Evolutionary conservation across 2,797 vertebrate species (phyloP).

Genomic region (Manis crassicaudata): DNA sequence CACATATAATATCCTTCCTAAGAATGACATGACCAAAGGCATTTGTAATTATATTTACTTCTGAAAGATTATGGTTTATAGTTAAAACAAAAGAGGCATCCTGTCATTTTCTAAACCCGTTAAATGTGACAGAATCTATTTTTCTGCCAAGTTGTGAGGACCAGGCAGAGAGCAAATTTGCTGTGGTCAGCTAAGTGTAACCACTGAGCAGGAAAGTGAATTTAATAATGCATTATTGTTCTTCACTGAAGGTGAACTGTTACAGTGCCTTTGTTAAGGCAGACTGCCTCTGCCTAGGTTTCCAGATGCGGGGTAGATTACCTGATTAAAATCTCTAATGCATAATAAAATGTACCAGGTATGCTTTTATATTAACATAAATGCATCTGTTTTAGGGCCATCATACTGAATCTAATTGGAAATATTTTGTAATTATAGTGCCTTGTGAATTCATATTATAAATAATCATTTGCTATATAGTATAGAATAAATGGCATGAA

Average conservation of each 20-base stretch:
- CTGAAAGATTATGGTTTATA: slow-evolving; percentile 94
- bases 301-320: slow-evolving; percentile 89
- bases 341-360: slow-evolving; percentile 88
- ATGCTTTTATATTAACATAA: slow-evolving; percentile 87
- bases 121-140: slow-evolving; percentile 99
- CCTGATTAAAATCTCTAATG: slow-evolving; percentile 90
- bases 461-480: slow-evolving; percentile 78
- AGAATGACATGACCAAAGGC: slow-evolving; percentile 95
- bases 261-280: slow-evolving; percentile 95
- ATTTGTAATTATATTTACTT: slow-evolving; percentile 99
- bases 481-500: slow-evolving; percentile 78
- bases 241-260: slow-evolving; percentile 99
- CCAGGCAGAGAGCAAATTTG: slow-evolving; percentile 99
- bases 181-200: slow-evolving; percentile 99
- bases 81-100: slow-evolving; percentile 99
- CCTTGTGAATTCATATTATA: slow-evolving; percentile 75
- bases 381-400: slow-evolving; percentile 83
- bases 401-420: slow-evolving; percentile 86
- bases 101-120: slow-evolving; percentile 99
- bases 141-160: slow-evolving; percentile 99
- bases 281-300: slow-evolving; percentile 89
- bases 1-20: slow-evolving; percentile 87
- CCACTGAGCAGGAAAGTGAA: slow-evolving; percentile 99
- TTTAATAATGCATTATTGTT: slow-evolving; percentile 99
- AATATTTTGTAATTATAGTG: slow-evolving; percentile 85